Evolutionary conservation across 2,797 vertebrate genomes (phyloP), one percentile per base, ranked within the genome.

Genomic region (Peromyscus nudipes): DNA sequence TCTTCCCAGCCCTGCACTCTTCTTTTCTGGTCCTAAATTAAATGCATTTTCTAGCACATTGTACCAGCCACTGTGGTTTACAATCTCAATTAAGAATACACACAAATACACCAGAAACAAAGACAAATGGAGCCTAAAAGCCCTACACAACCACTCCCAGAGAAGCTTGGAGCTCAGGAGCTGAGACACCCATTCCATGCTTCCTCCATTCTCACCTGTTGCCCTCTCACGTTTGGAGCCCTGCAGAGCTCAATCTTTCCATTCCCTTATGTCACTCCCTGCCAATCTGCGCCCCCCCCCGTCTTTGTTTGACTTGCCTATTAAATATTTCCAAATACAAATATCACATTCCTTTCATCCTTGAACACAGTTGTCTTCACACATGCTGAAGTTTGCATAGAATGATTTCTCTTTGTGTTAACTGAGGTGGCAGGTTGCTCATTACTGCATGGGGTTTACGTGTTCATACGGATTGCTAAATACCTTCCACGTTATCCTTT

Each of bases 251-350:
- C 43, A 76, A 31, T 40, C 82, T 91, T 95, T 77, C 83, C 85
- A 65, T 65, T 62, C 88, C 37, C 29, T 31, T 64, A 2, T 40
- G 77, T 65, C 43, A 60, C 57, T 89, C 83, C 77, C 37, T 67
- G 82, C 71, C 43, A 0, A n/a, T 85, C 46, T 91, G 85, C 62
- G 83, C 91, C 76, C 57, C 29, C 43, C 6, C 9, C 49, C 92
- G 94, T 86, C 96, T 93, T 91, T 80, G 85, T 95, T 89, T 91
- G 92, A 94, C 93, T 94, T 93, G 76, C 83, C 87, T 85, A 80
- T 96, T 95, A 96, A 96, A 67, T 95, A 94, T 87, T 94, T 96
- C 80, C 83, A 94, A 95, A 93, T 46, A n/a, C 46, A 77, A 95
- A 43, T 83, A 91, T 77, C 81, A 80, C 90, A 92, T 96, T 95